Evolutionary conservation across 2,888 invertebrate genomes (phyloP).

Genomic region (Drosophila yooni): DNA sequence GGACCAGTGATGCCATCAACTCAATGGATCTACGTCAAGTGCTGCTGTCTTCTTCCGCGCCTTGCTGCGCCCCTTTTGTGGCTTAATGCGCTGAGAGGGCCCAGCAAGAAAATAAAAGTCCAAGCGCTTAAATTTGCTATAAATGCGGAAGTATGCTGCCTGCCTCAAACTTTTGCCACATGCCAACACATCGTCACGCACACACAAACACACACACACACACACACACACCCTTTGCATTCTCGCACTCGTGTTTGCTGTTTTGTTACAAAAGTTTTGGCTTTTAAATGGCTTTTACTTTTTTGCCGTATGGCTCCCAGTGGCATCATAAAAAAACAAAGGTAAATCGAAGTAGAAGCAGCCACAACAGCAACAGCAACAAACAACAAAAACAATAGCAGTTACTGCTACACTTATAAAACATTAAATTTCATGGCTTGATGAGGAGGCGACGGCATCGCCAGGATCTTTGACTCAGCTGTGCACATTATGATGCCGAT

Average conservation of each 20-base stretch:
- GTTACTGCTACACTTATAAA: constrained; percentile 52
- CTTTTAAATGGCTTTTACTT: constrained; percentile 80
- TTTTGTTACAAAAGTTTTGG: constrained; percentile 71
- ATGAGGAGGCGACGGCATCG: constrained; percentile 9
- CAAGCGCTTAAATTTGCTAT: constrained; percentile 65
- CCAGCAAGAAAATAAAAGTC: constrained; percentile 59
- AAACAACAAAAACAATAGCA: constrained; percentile 20
- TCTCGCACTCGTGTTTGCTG: constrained; percentile 28
- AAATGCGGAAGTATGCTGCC: constrained; percentile 67
- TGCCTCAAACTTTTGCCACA: constrained; percentile 57
- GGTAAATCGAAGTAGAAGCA: constrained; percentile 74
- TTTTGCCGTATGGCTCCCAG: constrained; percentile 76
- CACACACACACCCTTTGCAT: constrained; percentile 3
- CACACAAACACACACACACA: constrained; percentile 17
- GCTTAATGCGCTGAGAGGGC: constrained; percentile 56
- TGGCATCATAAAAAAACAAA: constrained; percentile 76
- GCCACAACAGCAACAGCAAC: constrained; percentile 36
- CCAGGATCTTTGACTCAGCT: constrained; percentile 46
- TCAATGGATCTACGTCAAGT: constrained; percentile 51
- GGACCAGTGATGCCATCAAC: constrained; percentile 50
- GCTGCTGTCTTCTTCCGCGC: constrained; percentile 17
- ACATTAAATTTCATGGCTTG: constrained; percentile 64
- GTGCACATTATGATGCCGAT: constrained; percentile 10
- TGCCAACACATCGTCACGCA: constrained; percentile 13
- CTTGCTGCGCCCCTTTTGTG: constrained; percentile 10